These are phyloP conservation scores for Chloroclysta siterata DNA, from an alignment of 2,888 invertebrate genomes.

Conservation along the genomic window DNA sequence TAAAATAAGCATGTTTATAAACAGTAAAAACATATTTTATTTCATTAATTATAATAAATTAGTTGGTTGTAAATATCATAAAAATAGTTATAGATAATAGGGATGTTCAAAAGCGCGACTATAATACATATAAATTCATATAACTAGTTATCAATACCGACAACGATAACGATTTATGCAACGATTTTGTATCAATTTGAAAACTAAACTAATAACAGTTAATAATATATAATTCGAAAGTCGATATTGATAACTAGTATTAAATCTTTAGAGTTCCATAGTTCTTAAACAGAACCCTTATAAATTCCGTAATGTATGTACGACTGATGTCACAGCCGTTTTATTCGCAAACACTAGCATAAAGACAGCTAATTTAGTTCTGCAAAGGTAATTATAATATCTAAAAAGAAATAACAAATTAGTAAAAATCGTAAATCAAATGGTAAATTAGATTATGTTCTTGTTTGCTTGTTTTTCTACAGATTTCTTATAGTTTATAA, in stretches of 20 bases:
- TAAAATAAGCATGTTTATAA: slow-evolving; percentile 18
- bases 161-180: slow-evolving; percentile 23
- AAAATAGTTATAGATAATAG: slow-evolving; percentile 9
- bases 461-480: too few relatives aligned
- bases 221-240: slow-evolving; percentile 21
- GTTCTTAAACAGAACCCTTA: background rate
- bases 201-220: slow-evolving; percentile 19
- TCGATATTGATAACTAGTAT: slow-evolving; percentile 21
- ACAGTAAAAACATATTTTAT: background rate
- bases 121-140: slow-evolving; percentile 8
- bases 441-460: too few relatives aligned
- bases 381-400: background rate
- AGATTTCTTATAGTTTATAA: too few relatives aligned
- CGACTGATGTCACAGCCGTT: background rate
- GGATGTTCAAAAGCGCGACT: slow-evolving; percentile 11
- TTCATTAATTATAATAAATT: slow-evolving; percentile 11
- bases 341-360: background rate
- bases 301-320: background rate
- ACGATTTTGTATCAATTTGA: slow-evolving; percentile 8
- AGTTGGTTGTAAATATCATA: background rate
- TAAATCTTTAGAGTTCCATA: background rate
- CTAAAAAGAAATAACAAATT: background rate
- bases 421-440: too few relatives aligned
- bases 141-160: slow-evolving; percentile 19
- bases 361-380: background rate